Conservation (phyloP, 2,113 vertebrate genomes). For the Raja brachyura region DNA sequence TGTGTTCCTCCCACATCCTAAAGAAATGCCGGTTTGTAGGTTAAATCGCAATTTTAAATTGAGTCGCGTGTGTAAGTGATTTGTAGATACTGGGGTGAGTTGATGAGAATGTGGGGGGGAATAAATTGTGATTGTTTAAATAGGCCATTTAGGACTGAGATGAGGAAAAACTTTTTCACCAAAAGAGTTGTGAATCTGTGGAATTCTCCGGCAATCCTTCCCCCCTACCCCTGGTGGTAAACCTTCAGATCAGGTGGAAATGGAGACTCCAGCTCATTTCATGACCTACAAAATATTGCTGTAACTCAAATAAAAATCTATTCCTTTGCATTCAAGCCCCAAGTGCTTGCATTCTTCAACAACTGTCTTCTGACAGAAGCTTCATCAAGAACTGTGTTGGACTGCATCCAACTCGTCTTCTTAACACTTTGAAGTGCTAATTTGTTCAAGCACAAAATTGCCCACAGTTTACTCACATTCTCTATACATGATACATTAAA, state of each 20-base stretch:
- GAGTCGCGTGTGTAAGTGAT: too few species aligned
- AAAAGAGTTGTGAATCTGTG: too few species aligned
- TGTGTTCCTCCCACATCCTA: too few species aligned
- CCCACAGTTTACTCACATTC: not conserved
- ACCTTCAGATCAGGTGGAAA: not conserved
- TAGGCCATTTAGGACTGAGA: too few species aligned
- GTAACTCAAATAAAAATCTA: not conserved
- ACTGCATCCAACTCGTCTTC: not conserved
- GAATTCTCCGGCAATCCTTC: not conserved
- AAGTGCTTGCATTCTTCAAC: not conserved
- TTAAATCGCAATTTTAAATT: too few species aligned
- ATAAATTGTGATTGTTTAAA: too few species aligned
- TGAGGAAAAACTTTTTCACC: too few species aligned
- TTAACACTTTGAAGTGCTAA: not conserved
- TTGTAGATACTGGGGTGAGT: too few species aligned
- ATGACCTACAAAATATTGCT: not conserved
- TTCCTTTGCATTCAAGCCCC: not conserved
- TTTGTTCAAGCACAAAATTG: not conserved
- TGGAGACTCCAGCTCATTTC: not conserved
- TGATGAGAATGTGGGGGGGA: too few species aligned
- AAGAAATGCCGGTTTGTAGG: too few species aligned
- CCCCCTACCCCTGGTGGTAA: too few species aligned
- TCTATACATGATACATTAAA: not conserved
- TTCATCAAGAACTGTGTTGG: not conserved
- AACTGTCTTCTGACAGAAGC: not conserved